A percentile compares a stretch with the other conserved stretches of the same genome.
phyloP scores from a whole-genome alignment of 2,888 invertebrate species.

The Clistopyga incitator region DNA sequence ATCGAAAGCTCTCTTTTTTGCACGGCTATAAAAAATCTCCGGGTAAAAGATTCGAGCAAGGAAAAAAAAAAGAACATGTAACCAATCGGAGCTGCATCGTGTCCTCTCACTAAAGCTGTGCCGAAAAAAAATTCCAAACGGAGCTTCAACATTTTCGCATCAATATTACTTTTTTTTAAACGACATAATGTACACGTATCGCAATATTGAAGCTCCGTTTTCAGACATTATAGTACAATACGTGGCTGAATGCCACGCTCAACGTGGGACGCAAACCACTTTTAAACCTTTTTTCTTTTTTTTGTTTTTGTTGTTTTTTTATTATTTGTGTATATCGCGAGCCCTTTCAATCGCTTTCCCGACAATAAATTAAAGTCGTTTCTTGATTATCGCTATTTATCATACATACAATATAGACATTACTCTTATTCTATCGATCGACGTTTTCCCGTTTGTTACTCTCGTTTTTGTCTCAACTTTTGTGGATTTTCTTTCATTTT shows the following conservation, averaged over 20 bases:
- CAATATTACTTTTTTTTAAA: slow-evolving; percentile 23
- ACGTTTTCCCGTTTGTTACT: slow-evolving; percentile 8
- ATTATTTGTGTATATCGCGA: slow-evolving; percentile 34
- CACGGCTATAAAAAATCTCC: slow-evolving; percentile 18
- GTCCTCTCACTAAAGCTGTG: slow-evolving; percentile 16
- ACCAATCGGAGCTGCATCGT: slow-evolving; percentile 30
- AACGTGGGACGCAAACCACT: slow-evolving; percentile 58
- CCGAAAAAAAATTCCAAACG: slow-evolving; percentile 21
- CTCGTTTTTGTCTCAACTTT: slow-evolving; percentile 21
- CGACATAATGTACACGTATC: slow-evolving; percentile 50
- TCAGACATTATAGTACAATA: slow-evolving; percentile 50
- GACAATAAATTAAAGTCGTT: slow-evolving; percentile 59
- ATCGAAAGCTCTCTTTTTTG: slow-evolving; percentile 36
- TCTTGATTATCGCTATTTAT: slow-evolving; percentile 52
- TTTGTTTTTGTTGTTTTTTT: slow-evolving; percentile 5
- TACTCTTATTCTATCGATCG: slow-evolving; percentile 51
- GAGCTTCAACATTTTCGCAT: slow-evolving; percentile 37
- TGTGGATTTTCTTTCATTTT: slow-evolving; percentile 20
- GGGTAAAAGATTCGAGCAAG: slow-evolving; percentile 25
- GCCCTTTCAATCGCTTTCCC: slow-evolving; percentile 39
- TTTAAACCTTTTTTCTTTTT: slow-evolving; percentile 11
- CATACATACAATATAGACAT: slow-evolving; percentile 63
- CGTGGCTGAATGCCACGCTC: slow-evolving; percentile 58
- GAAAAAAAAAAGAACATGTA: neutral
- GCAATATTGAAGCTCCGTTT: slow-evolving; percentile 38